phyloP scores from a whole-genome alignment of 2,888 invertebrate genomes.

The Mythimna albipuncta region DNA sequence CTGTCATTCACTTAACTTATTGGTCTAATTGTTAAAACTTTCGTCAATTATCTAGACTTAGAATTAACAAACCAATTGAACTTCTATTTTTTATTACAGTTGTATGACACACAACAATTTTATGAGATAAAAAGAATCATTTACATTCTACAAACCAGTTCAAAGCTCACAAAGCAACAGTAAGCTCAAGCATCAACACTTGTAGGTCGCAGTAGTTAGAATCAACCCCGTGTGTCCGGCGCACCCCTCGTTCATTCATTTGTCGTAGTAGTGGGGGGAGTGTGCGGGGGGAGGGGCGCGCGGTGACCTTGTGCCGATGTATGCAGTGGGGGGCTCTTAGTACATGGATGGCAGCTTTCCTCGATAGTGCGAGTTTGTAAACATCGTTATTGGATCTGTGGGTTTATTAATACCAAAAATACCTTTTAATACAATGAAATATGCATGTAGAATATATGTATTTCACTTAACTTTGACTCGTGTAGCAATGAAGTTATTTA shows the following conservation, averaged over 20 bases:
- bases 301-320: constrained; percentile 61
- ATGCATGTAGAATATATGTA: neutral
- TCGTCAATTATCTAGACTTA: neutral
- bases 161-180: neutral
- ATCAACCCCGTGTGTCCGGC: constrained; percentile 74
- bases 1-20: too few species aligned
- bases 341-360: constrained; percentile 37
- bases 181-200: constrained; percentile 69
- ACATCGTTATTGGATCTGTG: constrained; percentile 1
- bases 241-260: constrained; percentile 84
- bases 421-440: neutral
- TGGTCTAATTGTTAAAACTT: too few species aligned
- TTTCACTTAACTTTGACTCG: neutral
- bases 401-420: neutral
- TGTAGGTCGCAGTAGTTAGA: constrained; percentile 35
- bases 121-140: neutral
- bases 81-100: neutral
- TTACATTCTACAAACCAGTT: neutral
- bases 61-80: neutral
- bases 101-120: neutral
- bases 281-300: constrained; percentile 41
- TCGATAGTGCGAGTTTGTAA: constrained; percentile 26
- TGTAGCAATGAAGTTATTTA: neutral
- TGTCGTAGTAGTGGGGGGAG: constrained; percentile 65
- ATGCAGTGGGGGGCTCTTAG: constrained; percentile 38